These are phyloP conservation scores for Syngnathus rostellatus DNA, from an alignment of 2,797 vertebrate species.

Conservation along the genomic window DNA sequence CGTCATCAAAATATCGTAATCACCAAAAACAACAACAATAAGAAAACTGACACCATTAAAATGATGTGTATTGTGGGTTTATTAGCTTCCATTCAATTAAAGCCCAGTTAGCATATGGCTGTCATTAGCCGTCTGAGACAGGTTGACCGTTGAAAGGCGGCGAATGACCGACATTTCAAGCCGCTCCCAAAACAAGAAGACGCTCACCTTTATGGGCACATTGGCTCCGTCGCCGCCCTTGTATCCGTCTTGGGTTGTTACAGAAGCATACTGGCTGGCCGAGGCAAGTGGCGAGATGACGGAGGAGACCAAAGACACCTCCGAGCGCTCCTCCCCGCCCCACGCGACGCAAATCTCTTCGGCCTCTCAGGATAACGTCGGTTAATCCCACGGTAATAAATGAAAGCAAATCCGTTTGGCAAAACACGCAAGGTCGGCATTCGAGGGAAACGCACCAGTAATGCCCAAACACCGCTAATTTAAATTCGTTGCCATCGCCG, in stretches of 20 bases:
- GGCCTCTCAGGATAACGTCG: slow-evolving; percentile 60
- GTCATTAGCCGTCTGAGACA: slow-evolving; percentile 6
- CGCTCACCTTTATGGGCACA: slow-evolving; percentile 57
- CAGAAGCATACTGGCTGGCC: slow-evolving; percentile 33
- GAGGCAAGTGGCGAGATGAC: slow-evolving; percentile 35
- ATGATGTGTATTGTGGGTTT: not conserved
- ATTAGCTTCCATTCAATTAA: not conserved
- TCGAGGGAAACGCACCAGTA: slow-evolving; percentile 22
- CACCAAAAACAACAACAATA: not conserved
- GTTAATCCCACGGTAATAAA: slow-evolving; percentile 48
- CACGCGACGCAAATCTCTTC: slow-evolving; percentile 47
- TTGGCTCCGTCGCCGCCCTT: slow-evolving; percentile 34
- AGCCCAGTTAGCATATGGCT: not conserved
- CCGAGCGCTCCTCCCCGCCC: slow-evolving; percentile 53
- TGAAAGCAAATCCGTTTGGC: slow-evolving; percentile 24
- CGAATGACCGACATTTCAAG: not conserved
- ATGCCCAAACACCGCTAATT: slow-evolving; percentile 8
- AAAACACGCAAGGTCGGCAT: slow-evolving; percentile 23
- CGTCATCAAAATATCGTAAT: slow-evolving; percentile 37
- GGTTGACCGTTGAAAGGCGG: slow-evolving; percentile 14
- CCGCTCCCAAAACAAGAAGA: not conserved
- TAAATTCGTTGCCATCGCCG: slow-evolving; percentile 23
- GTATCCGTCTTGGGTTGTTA: slow-evolving; percentile 27
- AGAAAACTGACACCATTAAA: not conserved
- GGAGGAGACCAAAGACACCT: not conserved